phyloP scores from a whole-genome alignment of 2,113 vertebrate genomes.

The Paedocypris sp. region DNA sequence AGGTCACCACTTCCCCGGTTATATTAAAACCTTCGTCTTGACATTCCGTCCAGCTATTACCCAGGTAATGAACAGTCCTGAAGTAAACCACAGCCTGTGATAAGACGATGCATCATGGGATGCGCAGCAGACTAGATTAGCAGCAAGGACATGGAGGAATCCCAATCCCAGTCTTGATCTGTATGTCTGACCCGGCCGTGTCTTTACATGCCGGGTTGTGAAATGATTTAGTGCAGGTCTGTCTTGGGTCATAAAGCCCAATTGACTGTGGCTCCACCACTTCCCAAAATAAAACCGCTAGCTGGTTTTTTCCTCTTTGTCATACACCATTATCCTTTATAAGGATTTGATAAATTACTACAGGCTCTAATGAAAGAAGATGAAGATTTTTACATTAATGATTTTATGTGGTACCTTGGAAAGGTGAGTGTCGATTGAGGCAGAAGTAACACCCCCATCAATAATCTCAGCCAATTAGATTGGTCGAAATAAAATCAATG shows the following conservation, averaged over 20 bases:
- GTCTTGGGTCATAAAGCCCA: not conserved
- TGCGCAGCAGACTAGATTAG: not conserved
- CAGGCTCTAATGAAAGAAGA: conserved; percentile 25
- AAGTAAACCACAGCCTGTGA: conserved; percentile 23
- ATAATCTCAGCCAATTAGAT: conserved; percentile 30
- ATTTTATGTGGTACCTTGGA: conserved; percentile 1
- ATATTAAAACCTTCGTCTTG: not conserved
- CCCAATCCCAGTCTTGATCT: not conserved
- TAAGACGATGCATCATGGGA: not conserved
- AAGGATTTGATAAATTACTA: conserved; percentile 16
- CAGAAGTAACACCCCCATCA: conserved; percentile 33
- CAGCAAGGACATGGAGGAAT: not conserved
- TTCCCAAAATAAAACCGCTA: conserved; percentile 9
- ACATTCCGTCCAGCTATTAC: not conserved
- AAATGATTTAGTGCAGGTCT: conserved; percentile 3
- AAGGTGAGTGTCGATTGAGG: conserved; percentile 34
- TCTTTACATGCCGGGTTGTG: not conserved
- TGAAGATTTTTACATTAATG: conserved; percentile 30
- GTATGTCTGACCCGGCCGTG: not conserved
- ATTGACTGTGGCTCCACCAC: conserved; percentile 17
- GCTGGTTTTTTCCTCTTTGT: not conserved
- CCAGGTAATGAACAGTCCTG: conserved; percentile 37
- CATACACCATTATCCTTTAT: not conserved
- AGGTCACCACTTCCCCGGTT: not conserved
- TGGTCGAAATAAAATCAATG: conserved; percentile 20